Evolutionary conservation across 2,888 invertebrate species (phyloP).

Genomic region (Caenorhabditis sp.): DNA sequence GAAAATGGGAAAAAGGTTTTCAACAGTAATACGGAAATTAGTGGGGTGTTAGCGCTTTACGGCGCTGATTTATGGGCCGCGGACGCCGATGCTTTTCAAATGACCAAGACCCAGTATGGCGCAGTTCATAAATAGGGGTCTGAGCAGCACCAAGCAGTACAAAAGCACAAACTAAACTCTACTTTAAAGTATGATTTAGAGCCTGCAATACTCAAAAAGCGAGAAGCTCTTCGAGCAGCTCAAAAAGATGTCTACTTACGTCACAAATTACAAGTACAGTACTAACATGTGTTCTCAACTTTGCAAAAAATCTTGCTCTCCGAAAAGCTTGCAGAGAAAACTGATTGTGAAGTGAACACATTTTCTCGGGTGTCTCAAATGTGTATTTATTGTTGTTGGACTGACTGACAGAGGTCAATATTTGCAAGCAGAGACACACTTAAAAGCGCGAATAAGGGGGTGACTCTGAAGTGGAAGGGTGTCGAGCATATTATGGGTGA

Average conservation of each 20-base stretch:
- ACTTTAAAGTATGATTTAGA: too few species aligned
- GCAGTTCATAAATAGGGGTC: not conserved
- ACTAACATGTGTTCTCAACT: too few species aligned
- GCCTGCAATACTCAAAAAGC: too few species aligned
- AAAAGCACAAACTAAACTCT: too few species aligned
- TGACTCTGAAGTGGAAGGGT: constrained; percentile 8
- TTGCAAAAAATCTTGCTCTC: too few species aligned
- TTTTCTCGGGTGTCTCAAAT: too few species aligned
- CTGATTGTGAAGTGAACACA: constrained; percentile 1
- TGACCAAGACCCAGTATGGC: not conserved
- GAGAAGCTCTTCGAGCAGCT: too few species aligned
- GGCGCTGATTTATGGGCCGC: constrained; percentile 3
- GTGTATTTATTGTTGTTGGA: constrained; percentile 14
- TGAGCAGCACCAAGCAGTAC: too few species aligned
- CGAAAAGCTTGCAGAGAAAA: not conserved
- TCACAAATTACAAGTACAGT: too few species aligned
- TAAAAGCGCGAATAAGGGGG: constrained; percentile 45
- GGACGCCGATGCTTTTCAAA: not conserved
- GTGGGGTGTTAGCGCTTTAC: constrained; percentile 20
- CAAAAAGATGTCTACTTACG: too few species aligned
- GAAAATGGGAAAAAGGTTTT: not conserved
- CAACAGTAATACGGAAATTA: constrained; percentile 24
- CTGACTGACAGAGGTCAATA: constrained; percentile 24
- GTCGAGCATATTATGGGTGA: not conserved
- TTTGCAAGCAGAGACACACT: constrained; percentile 26